A percentile compares a stretch with the other conserved stretches of the same genome.
Conservation (phyloP, 2,888 invertebrate genomes). For the Serrognathus titanus region DNA sequence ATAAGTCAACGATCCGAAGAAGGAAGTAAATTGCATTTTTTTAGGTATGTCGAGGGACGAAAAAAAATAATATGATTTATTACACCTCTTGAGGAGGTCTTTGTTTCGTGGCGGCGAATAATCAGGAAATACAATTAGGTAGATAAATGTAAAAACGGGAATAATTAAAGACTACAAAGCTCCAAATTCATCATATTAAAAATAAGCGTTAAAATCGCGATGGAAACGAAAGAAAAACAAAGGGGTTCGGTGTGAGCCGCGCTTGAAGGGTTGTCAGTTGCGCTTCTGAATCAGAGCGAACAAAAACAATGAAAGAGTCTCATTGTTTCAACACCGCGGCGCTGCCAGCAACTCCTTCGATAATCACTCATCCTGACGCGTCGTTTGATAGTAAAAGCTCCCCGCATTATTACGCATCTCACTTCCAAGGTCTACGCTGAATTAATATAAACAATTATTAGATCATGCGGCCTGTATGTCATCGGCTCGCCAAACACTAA, state of each 20-base stretch:
- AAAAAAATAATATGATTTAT: conserved; percentile 47
- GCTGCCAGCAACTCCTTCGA: conserved; percentile 29
- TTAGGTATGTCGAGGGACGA: conserved; percentile 21
- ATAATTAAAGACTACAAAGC: conserved; percentile 52
- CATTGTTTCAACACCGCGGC: conserved; percentile 19
- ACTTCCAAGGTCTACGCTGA: neutral
- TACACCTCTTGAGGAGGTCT: conserved; percentile 44
- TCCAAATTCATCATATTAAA: conserved; percentile 51
- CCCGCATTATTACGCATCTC: neutral
- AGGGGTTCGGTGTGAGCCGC: conserved; percentile 40
- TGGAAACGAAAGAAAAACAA: conserved; percentile 49
- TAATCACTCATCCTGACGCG: conserved; percentile 45
- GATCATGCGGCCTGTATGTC: too few species aligned
- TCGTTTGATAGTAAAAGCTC: conserved; percentile 8
- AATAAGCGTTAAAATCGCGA: conserved; percentile 49
- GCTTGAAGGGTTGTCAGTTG: conserved; percentile 49
- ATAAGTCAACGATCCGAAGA: conserved; percentile 36
- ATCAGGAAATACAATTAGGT: conserved; percentile 51
- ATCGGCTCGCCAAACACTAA: too few species aligned
- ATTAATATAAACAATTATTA: too few species aligned
- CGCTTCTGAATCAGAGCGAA: conserved; percentile 43
- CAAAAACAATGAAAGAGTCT: conserved; percentile 51
- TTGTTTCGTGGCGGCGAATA: conserved; percentile 37
- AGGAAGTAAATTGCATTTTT: conserved; percentile 32
- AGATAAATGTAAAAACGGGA: conserved; percentile 51